These are phyloP conservation scores for Hydra vulgaris DNA, from an alignment of 30 jellyfish, hydroid and myxozoan genomes.

Conservation along the genomic window DNA sequence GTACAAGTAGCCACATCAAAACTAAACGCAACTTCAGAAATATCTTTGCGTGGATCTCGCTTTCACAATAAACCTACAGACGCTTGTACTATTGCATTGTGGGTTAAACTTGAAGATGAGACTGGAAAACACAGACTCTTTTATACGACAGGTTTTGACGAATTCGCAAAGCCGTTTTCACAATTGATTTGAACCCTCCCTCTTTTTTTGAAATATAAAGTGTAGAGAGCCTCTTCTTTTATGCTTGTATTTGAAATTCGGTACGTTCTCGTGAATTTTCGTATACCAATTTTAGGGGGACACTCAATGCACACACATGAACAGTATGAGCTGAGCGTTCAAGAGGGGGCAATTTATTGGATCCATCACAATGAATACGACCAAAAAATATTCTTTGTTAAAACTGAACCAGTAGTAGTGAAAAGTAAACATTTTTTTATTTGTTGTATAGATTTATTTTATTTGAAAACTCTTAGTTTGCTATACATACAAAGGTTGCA, in stretches of 20 bases:
- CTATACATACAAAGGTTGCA: no score
- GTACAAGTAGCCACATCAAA: conserved; percentile 26
- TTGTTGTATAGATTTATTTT: background rate
- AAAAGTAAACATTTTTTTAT: conserved; percentile 28
- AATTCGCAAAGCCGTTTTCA: no score
- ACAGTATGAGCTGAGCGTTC: conserved; percentile 72
- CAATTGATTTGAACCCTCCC: no score
- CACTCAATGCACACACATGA: conserved; percentile 88
- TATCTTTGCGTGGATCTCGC: conserved; percentile 53
- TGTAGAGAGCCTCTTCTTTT: background rate
- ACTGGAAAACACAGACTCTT: conserved; percentile 71
- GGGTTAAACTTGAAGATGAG: conserved; percentile 77
- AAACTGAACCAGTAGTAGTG: conserved; percentile 67
- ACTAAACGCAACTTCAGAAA: conserved; percentile 31
- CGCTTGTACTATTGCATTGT: conserved; percentile 63
- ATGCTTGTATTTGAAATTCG: background rate
- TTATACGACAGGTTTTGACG: conserved; percentile 33
- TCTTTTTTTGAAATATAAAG: no score
- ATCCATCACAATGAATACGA: conserved; percentile 80
- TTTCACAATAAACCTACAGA: conserved; percentile 86
- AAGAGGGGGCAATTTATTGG: conserved; percentile 80
- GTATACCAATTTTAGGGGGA: conserved; percentile 56
- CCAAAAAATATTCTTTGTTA: conserved; percentile 69
- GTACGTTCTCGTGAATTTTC: background rate
- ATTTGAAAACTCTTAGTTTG: no score